Base-by-base conservation (phyloP, 1,140 invertebrate species). In the Diprion similis region DNA sequence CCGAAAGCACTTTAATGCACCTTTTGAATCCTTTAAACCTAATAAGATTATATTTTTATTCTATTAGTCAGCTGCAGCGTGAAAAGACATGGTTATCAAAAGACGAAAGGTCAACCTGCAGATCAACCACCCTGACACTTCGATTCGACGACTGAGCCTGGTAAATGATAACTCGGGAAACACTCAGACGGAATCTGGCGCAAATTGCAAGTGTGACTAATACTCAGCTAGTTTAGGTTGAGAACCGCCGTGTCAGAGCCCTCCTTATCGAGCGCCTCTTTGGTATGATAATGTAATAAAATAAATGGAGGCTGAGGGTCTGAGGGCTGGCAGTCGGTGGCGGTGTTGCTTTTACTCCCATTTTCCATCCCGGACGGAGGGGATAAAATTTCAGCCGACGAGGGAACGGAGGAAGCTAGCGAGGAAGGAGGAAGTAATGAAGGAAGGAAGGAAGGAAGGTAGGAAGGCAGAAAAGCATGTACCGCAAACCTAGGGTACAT, bases 221-320 rank as follows among this genome's bases (percentile, higher is more conserved):
- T 18, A 46, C 37, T 17, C 46, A 46, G 24, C 24, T 37, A 37
- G 59, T 70, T 72, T 73, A 78, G 82, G 83, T 87, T 86, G 86
- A 85, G 85, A 84, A 86, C 80, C 85, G 72, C 78, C 76, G 83
- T 76, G 86, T 87, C 85, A 85, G 87, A 87, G 81, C 81, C 82
- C 85, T 84, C 86, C 85, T 88, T 87, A 87, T 87, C 84, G 84
- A 85, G 80, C 83, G 80, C 73, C 81, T 86, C 83, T 82, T 87
- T 85, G 85, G 85, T 87, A 88, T 88, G 87, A 88, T 88, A 88
- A 88, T 88, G 87, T 88, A 88, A 88, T 88, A 88, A 88, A 88
- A 88, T 88, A 88, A 88, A 86, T 88, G 86, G 85, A 88, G 81
- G 81, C 81, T 82, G 46, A 69, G 71, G 70, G 70, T 75, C 66